These are phyloP conservation scores for Teleiodes luculella DNA, from an alignment of 2,888 invertebrate species.

Conservation along the genomic window DNA sequence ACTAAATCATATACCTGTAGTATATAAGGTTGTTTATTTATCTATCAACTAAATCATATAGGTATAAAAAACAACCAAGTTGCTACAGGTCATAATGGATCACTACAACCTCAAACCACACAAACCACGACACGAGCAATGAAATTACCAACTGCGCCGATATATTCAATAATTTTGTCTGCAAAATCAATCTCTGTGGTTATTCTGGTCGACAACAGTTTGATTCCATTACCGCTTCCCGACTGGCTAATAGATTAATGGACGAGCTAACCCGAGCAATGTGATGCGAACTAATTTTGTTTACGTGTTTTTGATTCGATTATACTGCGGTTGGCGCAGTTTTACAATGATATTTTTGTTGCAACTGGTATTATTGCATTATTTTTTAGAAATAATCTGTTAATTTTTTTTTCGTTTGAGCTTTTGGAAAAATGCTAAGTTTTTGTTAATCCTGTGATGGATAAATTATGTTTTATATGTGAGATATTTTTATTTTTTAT, in stretches of 20 bases:
- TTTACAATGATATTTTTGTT: too few relatives aligned
- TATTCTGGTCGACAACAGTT: constrained; percentile 29
- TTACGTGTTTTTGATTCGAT: constrained; percentile 18
- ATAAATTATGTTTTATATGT: too few relatives aligned
- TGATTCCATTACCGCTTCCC: constrained; percentile 40
- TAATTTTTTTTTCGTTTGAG: too few relatives aligned
- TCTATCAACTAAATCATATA: too few relatives aligned
- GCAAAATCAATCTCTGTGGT: constrained; percentile 14
- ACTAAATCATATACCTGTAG: too few relatives aligned
- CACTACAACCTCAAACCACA: background rate
- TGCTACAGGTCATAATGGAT: background rate
- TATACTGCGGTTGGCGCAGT: background rate
- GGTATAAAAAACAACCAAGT: too few relatives aligned
- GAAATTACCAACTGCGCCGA: background rate
- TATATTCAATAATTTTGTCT: background rate
- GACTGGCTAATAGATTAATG: constrained; percentile 46
- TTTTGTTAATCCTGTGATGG: too few relatives aligned
- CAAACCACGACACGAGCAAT: background rate
- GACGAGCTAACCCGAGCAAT: constrained; percentile 36
- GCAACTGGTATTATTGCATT: too few relatives aligned
- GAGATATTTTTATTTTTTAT: too few relatives aligned
- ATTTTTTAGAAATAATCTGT: too few relatives aligned
- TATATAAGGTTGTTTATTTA: too few relatives aligned
- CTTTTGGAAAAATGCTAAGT: too few relatives aligned
- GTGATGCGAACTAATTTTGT: constrained; percentile 42